Conservation (phyloP, 2,888 invertebrate genomes). For the Oeneis ivallda region DNA sequence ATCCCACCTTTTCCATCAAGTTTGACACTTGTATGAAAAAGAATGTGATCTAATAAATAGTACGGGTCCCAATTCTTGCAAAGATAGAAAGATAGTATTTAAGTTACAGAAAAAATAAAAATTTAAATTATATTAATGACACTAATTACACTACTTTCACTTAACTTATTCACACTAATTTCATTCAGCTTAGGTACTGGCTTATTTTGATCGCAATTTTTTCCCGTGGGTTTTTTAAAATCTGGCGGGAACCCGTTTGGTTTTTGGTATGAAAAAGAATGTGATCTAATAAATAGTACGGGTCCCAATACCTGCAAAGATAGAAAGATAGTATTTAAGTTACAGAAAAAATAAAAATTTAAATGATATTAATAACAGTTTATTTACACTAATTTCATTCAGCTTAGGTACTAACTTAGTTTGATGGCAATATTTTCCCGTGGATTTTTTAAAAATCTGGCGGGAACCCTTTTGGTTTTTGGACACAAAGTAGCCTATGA, state of each 20-base stretch:
- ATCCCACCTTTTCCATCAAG: constrained; percentile 27
- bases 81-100: neutral
- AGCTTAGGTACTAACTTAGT: no score
- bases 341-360: constrained; percentile 1
- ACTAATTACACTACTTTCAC: no score
- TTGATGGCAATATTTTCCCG: no score
- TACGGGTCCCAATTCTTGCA: neutral
- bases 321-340: neutral
- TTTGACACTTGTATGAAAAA: neutral
- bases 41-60: neutral
- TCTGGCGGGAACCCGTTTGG: no score
- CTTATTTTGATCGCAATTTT: no score
- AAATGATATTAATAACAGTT: neutral
- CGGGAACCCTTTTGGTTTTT: no score
- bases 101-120: constrained; percentile 1
- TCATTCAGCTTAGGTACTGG: neutral
- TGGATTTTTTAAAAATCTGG: no score
- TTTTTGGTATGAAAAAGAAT: neutral
- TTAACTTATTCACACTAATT: neutral
- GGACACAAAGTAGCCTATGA: no score
- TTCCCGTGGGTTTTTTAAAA: no score
- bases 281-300: neutral
- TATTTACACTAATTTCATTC: neutral
- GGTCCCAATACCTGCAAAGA: neutral
- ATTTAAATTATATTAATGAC: neutral